Percentiles rank a stretch among this genome's conserved stretches.
Conservation (phyloP, 2,888 invertebrate genomes). For the Carcina quercana region DNA sequence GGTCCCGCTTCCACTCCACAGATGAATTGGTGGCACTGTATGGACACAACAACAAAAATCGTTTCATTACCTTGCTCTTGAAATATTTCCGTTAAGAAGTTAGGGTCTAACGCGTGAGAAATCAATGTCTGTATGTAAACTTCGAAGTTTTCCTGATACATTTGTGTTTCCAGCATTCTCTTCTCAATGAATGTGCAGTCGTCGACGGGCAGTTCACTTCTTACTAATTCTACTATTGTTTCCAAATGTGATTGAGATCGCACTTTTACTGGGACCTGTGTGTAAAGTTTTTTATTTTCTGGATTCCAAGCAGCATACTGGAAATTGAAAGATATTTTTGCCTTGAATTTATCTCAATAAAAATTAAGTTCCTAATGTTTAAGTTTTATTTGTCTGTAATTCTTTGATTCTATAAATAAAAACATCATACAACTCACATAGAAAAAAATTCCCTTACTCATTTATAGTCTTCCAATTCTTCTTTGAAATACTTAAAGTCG, state of each 20-base stretch:
- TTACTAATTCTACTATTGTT: conserved; percentile 86
- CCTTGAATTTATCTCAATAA: too few species aligned
- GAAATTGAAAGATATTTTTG: too few species aligned
- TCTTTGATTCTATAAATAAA: too few species aligned
- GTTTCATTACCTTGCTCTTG: conserved; percentile 85
- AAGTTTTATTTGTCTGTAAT: too few species aligned
- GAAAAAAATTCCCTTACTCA: too few species aligned
- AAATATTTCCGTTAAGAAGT: conserved; percentile 91
- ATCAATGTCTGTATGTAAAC: conserved; percentile 94
- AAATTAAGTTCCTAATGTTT: too few species aligned
- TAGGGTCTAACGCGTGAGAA: conserved; percentile 91
- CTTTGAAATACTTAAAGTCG: too few species aligned
- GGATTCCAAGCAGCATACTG: conserved; percentile 91
- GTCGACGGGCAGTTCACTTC: conserved; percentile 80
- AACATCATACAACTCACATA: too few species aligned
- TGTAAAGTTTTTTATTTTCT: conserved; percentile 86
- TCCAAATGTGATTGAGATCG: conserved; percentile 84
- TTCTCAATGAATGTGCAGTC: conserved; percentile 83
- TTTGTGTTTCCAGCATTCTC: conserved; percentile 83
- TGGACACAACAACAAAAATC: too few species aligned
- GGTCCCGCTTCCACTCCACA: too few species aligned
- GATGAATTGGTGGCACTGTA: too few species aligned
- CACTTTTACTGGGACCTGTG: conserved; percentile 85
- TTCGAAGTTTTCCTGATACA: conserved; percentile 91
- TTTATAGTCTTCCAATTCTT: too few species aligned